These are phyloP conservation scores for Motacilla alba DNA, from an alignment of 2,113 vertebrate genomes.

Conservation along the genomic window DNA sequence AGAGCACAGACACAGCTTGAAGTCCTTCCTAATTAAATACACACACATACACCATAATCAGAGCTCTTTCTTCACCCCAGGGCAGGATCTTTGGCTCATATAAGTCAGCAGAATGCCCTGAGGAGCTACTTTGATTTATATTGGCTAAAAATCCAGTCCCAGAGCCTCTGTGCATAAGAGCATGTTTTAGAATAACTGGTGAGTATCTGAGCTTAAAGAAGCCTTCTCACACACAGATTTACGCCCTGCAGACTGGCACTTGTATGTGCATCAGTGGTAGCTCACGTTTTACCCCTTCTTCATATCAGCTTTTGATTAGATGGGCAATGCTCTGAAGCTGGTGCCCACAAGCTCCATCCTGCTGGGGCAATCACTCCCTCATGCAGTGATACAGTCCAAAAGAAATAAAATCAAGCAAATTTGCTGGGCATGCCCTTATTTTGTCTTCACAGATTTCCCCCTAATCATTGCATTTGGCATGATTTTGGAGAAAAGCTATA, in stretches of 20 bases:
- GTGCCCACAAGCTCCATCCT: not conserved
- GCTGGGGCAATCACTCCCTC: too few relatives aligned
- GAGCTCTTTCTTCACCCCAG: not conserved
- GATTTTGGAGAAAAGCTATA: not conserved
- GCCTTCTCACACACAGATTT: not conserved
- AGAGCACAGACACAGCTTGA: not conserved
- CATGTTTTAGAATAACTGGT: not conserved
- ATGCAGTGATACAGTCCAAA: not conserved
- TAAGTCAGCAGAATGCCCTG: slow-evolving; percentile 4
- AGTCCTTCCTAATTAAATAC: slow-evolving; percentile 5
- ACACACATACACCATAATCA: not conserved
- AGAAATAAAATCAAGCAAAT: not conserved
- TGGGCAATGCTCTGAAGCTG: not conserved
- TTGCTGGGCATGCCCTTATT: not conserved
- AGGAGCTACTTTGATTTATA: not conserved
- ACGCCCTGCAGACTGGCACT: not conserved
- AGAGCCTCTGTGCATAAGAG: not conserved
- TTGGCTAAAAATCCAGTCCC: not conserved
- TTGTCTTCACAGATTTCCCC: not conserved
- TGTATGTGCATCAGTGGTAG: not conserved
- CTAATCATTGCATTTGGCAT: not conserved
- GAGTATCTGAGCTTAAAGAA: not conserved
- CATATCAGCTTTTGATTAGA: not conserved
- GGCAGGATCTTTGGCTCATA: not conserved
- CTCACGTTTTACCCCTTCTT: not conserved